Evolutionary conservation across 1,140 invertebrate species (phyloP).

Genomic region (Saxidomus purpurata): DNA sequence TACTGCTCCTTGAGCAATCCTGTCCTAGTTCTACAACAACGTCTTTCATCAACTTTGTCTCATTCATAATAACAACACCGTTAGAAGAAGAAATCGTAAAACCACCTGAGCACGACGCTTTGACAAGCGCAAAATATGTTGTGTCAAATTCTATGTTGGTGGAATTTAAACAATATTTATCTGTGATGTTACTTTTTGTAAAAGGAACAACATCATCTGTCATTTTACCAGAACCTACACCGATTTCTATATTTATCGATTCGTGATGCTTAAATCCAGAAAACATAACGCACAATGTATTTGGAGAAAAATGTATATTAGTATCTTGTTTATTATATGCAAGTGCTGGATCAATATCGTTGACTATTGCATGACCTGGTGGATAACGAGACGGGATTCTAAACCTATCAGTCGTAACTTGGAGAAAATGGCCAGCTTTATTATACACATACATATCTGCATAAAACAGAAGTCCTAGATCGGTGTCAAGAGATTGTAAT

Average conservation of each 20-base stretch:
- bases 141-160: neutral
- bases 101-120: neutral
- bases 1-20: neutral
- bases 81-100: neutral
- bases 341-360: constrained; percentile 4
- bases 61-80: constrained; percentile 1
- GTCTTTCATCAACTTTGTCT: neutral
- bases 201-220: neutral
- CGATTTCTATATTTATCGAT: constrained; percentile 17
- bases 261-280: constrained; percentile 34
- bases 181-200: neutral
- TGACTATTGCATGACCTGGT: constrained; percentile 28
- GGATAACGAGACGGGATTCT: constrained; percentile 65
- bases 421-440: constrained; percentile 52
- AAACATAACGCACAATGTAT: neutral
- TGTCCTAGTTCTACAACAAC: neutral
- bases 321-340: neutral
- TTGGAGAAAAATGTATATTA: constrained; percentile 24
- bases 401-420: constrained; percentile 25
- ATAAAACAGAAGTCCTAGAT: constrained; percentile 2
- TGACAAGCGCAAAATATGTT: neutral
- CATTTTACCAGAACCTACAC: constrained; percentile 2
- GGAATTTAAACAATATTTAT: neutral
- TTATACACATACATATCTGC: constrained; percentile 39
- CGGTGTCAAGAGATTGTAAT: constrained; percentile 39